A percentile compares a stretch with the other conserved stretches of the same genome.
phyloP scores from a whole-genome alignment of 1,140 invertebrate genomes.

The Drosophila suzukii region DNA sequence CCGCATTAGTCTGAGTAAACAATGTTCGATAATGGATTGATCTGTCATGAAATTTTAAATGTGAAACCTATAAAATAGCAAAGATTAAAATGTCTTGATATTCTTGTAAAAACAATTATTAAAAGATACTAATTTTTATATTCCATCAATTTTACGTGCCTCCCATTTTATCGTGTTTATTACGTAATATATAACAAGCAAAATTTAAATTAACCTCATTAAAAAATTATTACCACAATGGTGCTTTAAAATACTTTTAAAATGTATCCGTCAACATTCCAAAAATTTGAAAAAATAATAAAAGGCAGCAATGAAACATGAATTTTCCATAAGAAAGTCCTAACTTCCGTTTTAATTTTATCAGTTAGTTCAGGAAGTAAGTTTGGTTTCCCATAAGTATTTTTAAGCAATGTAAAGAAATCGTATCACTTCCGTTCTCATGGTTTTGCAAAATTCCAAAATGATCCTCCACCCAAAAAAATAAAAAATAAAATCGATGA shows the following conservation, averaged over 20 bases:
- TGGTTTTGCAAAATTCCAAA: neutral
- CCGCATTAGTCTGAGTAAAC: slow-evolving; percentile 7
- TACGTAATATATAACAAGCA: too few species aligned
- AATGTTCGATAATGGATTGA: slow-evolving; percentile 1
- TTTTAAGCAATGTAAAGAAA: neutral
- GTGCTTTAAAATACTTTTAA: too few species aligned
- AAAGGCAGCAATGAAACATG: too few species aligned
- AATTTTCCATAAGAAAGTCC: too few species aligned
- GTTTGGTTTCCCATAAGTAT: neutral
- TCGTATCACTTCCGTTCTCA: slow-evolving; percentile 29
- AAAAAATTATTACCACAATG: too few species aligned
- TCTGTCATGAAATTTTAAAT: neutral
- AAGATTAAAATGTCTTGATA: too few species aligned
- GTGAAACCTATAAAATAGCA: too few species aligned
- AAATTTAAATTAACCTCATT: neutral
- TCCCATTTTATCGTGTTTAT: too few species aligned
- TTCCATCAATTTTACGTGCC: too few species aligned
- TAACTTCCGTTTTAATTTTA: neutral
- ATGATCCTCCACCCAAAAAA: neutral
- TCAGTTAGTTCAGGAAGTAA: neutral
- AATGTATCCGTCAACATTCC: too few species aligned
- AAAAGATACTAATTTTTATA: too few species aligned
- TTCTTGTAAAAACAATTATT: too few species aligned
- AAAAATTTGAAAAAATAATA: neutral
- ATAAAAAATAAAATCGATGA: slow-evolving; percentile 25